Evolutionary conservation across 2,888 invertebrate species (phyloP).

Genomic region (Merodon equestris): DNA sequence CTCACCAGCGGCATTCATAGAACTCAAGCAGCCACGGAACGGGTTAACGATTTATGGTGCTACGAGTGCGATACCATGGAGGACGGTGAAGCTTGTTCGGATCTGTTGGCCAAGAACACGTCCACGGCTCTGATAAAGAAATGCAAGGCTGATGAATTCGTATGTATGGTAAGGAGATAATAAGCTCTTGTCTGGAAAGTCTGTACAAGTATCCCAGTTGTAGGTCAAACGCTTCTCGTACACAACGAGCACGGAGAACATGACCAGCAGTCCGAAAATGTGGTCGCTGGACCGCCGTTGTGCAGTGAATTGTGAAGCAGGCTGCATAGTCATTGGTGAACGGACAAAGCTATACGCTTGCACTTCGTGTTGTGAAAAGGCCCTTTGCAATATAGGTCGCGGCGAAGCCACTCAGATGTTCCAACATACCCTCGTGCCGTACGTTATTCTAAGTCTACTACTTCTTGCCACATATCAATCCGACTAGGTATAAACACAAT

Average conservation of each 20-base stretch:
- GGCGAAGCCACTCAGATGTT: too few relatives aligned
- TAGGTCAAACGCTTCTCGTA: slow-evolving; percentile 89
- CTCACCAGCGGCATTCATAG: slow-evolving; percentile 85
- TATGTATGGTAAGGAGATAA: slow-evolving; percentile 86
- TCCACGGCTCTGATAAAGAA: slow-evolving; percentile 84
- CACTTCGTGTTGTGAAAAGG: slow-evolving; percentile 89
- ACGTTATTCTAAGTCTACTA: slow-evolving; percentile 22
- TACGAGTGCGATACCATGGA: slow-evolving; percentile 89
- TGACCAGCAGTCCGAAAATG: slow-evolving; percentile 86
- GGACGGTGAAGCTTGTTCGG: slow-evolving; percentile 86
- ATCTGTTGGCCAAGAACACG: slow-evolving; percentile 81
- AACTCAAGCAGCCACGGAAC: slow-evolving; percentile 88
- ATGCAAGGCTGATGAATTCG: slow-evolving; percentile 86
- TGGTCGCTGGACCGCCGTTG: slow-evolving; percentile 93
- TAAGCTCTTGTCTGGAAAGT: too few relatives aligned
- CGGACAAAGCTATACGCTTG: slow-evolving; percentile 92
- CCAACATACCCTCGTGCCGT: background rate
- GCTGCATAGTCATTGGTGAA: slow-evolving; percentile 93
- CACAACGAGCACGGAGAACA: slow-evolving; percentile 89
- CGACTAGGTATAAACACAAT: slow-evolving; percentile 8
- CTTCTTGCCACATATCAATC: slow-evolving; percentile 49
- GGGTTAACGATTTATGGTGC: slow-evolving; percentile 88
- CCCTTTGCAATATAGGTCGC: slow-evolving; percentile 89
- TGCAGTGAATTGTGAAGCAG: slow-evolving; percentile 90
- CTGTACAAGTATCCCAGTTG: background rate